Evolutionary conservation across 1,140 invertebrate species (phyloP), one percentile per base, ranked within the genome.

Genomic region (Doryteuthis pealeii): DNA sequence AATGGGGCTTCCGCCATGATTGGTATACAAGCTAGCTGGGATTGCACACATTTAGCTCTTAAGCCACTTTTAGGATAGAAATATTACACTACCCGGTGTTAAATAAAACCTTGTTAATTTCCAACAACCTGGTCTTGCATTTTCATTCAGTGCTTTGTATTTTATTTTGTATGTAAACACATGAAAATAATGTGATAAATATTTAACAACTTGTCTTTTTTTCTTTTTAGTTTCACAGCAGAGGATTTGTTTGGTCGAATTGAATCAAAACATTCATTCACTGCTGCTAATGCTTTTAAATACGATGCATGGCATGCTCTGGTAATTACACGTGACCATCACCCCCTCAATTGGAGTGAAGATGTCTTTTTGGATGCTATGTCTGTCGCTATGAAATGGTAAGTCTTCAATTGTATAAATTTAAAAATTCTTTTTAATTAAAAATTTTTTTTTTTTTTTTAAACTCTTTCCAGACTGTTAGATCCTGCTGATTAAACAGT

Each of bases 261-360:
- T 18, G 86, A 88, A 71, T 84, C 83, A 8, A 79, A 80, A 26
- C 77, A 79, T 70, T 84, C 88, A 28, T 87, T 86, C 68, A 86
- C 85, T 71, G 87, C 88, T 22, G 86, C 89, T 8, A 90, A 90
- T 79, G 84, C 88, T 0, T 90, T 90, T 76, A 90, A 90, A 79
- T 75, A 90, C 40, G 88, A 89, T 40, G 81, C 84, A 31, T 89
- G 87, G 83, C 89, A 90, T 78, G 83, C 84, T 6, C 78, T 90
- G 31, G 83, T 90, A 73, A 79, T 89, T 15, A 79, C 86, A 22
- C 83, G 86, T 54, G 74, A 79, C 14, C 90, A 90, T 79, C 81
- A 89, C 78, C 88, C 89, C 8, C 75, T 89, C 10, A 81, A 88
- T 70, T 86, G 90, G 80, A 84, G 78, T 3, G 74, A 79, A 65